phyloP scores from a whole-genome alignment of 2,797 vertebrate species.

The Chaenodraco wilsoni region DNA sequence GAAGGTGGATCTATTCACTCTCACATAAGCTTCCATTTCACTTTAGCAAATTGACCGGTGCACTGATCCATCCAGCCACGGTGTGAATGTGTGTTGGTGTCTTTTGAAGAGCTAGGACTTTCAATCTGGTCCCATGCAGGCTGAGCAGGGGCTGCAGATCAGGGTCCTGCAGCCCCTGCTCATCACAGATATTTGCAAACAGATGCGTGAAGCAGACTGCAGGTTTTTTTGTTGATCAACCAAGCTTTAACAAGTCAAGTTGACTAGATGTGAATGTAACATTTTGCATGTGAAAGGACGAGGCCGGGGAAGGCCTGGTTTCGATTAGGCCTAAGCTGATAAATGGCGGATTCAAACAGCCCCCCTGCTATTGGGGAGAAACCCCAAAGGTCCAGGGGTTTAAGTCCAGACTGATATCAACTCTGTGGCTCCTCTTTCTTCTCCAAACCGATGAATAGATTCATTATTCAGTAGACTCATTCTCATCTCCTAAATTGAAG shows the following conservation, averaged over 20 bases:
- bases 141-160: constrained; percentile 43
- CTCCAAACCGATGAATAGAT: constrained; percentile 82
- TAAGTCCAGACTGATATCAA: constrained; percentile 84
- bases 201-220: constrained; percentile 76
- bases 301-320: constrained; percentile 77
- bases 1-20: constrained; percentile 39
- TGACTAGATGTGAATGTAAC: constrained; percentile 84
- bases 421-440: constrained; percentile 80
- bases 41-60: constrained; percentile 59
- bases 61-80: constrained; percentile 70
- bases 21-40: constrained; percentile 47
- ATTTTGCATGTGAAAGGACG: constrained; percentile 84
- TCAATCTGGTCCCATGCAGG: constrained; percentile 59
- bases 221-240: constrained; percentile 77
- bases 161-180: constrained; percentile 25
- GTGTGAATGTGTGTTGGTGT: constrained; percentile 37
- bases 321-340: constrained; percentile 88
- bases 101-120: constrained; percentile 48
- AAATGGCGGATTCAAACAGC: constrained; percentile 84
- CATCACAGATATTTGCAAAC: constrained; percentile 85
- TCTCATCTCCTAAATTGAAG: constrained; percentile 85
- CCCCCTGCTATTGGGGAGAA: constrained; percentile 74
- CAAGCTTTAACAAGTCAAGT: constrained; percentile 89
- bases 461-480: constrained; percentile 83
- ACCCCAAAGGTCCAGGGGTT: constrained; percentile 81